A percentile compares a stretch with the other conserved stretches of the same genome.
phyloP scores from a whole-genome alignment of 2,113 vertebrate species.

The Cariama cristata region DNA sequence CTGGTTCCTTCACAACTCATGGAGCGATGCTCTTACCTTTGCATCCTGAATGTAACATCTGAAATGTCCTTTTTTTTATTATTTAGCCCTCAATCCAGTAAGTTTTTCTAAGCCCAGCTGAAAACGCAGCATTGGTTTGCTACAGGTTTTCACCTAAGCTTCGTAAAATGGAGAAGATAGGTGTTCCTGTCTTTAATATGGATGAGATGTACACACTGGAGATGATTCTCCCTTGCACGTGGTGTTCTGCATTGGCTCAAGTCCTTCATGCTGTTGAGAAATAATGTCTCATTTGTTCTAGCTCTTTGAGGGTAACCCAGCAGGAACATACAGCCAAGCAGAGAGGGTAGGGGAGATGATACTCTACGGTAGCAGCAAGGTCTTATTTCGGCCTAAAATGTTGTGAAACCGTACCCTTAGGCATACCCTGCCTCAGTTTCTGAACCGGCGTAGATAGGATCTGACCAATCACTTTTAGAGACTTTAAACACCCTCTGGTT shows the following conservation, averaged over 20 bases:
- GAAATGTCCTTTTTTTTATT: rapidly evolving
- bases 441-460: background rate
- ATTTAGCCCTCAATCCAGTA: background rate
- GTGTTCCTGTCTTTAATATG: background rate
- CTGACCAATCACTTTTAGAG: background rate
- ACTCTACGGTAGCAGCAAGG: background rate
- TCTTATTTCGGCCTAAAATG: background rate
- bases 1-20: background rate
- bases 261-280: background rate
- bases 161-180: background rate
- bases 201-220: background rate
- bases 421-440: background rate
- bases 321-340: background rate
- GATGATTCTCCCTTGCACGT: background rate
- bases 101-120: background rate
- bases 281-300: background rate
- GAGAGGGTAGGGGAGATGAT: background rate
- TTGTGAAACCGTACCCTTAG: background rate
- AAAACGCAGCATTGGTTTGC: background rate
- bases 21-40: background rate
- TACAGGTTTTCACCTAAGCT: background rate
- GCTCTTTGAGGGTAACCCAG: background rate
- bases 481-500: constrained; percentile 15
- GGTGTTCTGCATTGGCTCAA: background rate
- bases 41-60: background rate